Evolutionary conservation across 2,888 invertebrate species (phyloP), one percentile per base, ranked within the genome.

Genomic region (Argynnis bischoffii): DNA sequence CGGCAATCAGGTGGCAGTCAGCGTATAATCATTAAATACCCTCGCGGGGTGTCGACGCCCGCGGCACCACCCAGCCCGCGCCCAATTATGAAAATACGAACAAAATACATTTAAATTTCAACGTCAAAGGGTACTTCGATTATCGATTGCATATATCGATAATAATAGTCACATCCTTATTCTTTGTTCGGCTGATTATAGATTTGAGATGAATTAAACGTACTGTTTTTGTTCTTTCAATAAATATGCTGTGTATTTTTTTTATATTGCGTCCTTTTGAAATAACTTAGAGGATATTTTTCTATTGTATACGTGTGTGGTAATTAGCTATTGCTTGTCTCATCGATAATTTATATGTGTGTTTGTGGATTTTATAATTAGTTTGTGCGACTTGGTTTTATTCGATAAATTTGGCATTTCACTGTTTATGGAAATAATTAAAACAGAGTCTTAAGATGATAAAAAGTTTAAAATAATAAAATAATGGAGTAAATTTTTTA

Each of bases 21-120:
- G 88, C 93, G 89, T 89, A 90, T 90, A 92, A 92, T 91, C 92
- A 92, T 92, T 93, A 92, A 92, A 92, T 92, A 91, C 91, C 90
- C 91, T 87, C 88, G 88, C 89, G 88, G 89, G 90, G 88, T 79
- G 85, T 88, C 88, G 87, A 87, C 86, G 89, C 90, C 88, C 86
- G 85, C 86, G 88, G 89, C 86, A 74, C 86, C 87, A 83, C 87
- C 71, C 77, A 79, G 74, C 87, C 83, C 85, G 82, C 87, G 84
- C 89, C 91, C 91, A 92, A 92, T 92, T 92, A 92, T 91, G 91
- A 92, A 92, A 92, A 92, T 92, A 90, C 89, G 86, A 89, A 90
- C 91, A 90, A 92, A 92, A 92, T 92, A 90, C 89, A 80, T 81
- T 81, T 81, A 89, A 88, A 87, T 90, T 89, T 86, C 81, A 82